Evolutionary conservation across 1,140 invertebrate species (phyloP), one percentile per base, ranked within the genome.

Genomic region (Bombus waltoni): DNA sequence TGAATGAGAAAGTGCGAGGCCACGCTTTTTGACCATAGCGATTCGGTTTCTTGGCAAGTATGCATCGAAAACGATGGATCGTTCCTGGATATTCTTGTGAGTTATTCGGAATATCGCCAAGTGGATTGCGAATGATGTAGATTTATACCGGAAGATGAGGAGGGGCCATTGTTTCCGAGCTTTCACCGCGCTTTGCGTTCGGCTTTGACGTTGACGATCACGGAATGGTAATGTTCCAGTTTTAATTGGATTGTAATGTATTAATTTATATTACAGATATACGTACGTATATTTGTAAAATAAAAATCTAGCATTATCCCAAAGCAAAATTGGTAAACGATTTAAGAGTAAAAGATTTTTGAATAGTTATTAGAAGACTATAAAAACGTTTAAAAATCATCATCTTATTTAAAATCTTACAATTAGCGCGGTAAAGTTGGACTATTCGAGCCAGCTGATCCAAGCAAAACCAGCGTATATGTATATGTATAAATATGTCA

Each of bases 71-170:
- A 40, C 53, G 68, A 85, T 32, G 62, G 62, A 75, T 81, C 22
- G 59, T 59, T 3, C 38, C 22, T 6, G 15, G 22, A 38, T 62
- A 62, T 70, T 73, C 47, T 62, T 32, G 47, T 32, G 79, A 85
- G 44, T 81, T 81, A 85, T 74, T 57, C 84, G 71, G 84, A 75
- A 81, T 81, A 85, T 66, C 70, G 79, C 84, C 84, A 75, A 85
- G 53, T 72, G 18, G 59, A 81, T 81, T 42, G 70, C 22, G 22
- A 72, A 59, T 32, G 71, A 85, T 44, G 47, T 44, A 32, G 83
- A 85, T 81, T 74, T 35, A 57, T 65, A 9, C 40, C 74, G 32
- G 38, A 28, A 32, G 42, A 40, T 47, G 72, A 76, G 44, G 38
- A 25, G 32, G 10, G 28, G 22, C 13, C 3, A 25, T 53, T 35